A percentile compares a stretch with the other conserved stretches of the same genome.
Conservation (phyloP, 2,888 invertebrate genomes). For the Neoascia interrupta region DNA sequence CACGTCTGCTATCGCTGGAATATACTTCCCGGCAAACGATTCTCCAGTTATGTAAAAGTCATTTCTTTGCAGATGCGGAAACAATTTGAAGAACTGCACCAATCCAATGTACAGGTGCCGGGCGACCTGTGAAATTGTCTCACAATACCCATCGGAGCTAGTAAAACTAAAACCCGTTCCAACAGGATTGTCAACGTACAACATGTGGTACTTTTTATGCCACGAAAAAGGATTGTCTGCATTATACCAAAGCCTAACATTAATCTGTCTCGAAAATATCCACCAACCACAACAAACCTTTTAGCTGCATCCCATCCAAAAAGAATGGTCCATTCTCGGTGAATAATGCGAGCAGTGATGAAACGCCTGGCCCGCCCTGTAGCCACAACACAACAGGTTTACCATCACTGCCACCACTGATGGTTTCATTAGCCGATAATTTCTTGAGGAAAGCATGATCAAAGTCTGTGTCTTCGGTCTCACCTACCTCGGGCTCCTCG, state of each 20-base stretch:
- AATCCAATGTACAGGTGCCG: constrained; percentile 83
- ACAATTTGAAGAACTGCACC: constrained; percentile 84
- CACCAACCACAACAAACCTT: constrained; percentile 31
- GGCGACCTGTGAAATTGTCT: constrained; percentile 83
- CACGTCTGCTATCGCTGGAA: constrained; percentile 82
- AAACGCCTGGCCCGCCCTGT: constrained; percentile 83
- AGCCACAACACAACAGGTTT: constrained; percentile 83
- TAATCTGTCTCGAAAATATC: background rate
- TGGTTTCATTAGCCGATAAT: constrained; percentile 79
- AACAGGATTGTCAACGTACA: constrained; percentile 86
- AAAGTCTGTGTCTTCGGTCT: constrained; percentile 73
- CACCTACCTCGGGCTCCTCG: constrained; percentile 79
- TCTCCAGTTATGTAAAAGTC: constrained; percentile 85
- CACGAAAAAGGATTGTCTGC: constrained; percentile 82
- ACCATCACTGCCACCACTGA: constrained; percentile 33
- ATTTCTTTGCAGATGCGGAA: constrained; percentile 82
- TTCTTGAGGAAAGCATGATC: constrained; percentile 81
- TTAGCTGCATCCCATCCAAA: constrained; percentile 79
- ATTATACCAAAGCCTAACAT: constrained; percentile 57
- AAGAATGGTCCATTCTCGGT: constrained; percentile 84
- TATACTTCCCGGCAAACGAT: constrained; percentile 84
- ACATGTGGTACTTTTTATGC: constrained; percentile 83
- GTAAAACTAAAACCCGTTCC: constrained; percentile 86
- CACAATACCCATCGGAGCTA: constrained; percentile 82
- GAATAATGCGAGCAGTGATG: constrained; percentile 82